phyloP scores from a whole-genome alignment of 2,797 vertebrate species.

The Holocentrus rufus region DNA sequence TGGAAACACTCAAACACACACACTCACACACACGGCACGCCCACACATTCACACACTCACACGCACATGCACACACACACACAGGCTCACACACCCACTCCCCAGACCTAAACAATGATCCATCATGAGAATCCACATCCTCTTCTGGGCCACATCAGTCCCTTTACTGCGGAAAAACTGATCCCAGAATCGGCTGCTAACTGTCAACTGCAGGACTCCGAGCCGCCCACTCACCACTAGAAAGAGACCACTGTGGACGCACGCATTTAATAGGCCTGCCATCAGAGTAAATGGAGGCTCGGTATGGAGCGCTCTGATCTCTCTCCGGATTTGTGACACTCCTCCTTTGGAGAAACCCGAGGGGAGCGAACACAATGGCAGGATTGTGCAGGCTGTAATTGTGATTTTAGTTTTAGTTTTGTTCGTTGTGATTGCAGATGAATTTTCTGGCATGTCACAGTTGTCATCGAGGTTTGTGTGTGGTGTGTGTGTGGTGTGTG shows the following conservation, averaged over 20 bases:
- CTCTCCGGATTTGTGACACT: constrained; percentile 67
- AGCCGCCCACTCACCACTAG: constrained; percentile 82
- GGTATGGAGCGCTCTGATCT: constrained; percentile 73
- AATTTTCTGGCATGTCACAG: constrained; percentile 63
- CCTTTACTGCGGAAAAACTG: constrained; percentile 78
- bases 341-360: constrained; percentile 36
- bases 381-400: constrained; percentile 66
- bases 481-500: constrained; percentile 35
- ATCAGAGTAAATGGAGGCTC: constrained; percentile 74
- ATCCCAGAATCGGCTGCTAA: constrained; percentile 80
- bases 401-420: constrained; percentile 66
- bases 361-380: constrained; percentile 65
- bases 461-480: constrained; percentile 41
- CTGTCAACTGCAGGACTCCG: constrained; percentile 74
- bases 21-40: constrained; percentile 42
- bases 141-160: constrained; percentile 83
- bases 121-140: constrained; percentile 83
- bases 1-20: constrained; percentile 58
- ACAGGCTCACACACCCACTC: constrained; percentile 66
- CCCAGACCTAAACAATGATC: constrained; percentile 80
- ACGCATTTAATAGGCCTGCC: constrained; percentile 78
- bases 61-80: constrained; percentile 45
- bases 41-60: constrained; percentile 18
- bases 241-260: constrained; percentile 82
- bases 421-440: constrained; percentile 69